These are phyloP conservation scores for Scaptomyza tumidula DNA, from an alignment of 2,888 invertebrate genomes.

Conservation along the genomic window DNA sequence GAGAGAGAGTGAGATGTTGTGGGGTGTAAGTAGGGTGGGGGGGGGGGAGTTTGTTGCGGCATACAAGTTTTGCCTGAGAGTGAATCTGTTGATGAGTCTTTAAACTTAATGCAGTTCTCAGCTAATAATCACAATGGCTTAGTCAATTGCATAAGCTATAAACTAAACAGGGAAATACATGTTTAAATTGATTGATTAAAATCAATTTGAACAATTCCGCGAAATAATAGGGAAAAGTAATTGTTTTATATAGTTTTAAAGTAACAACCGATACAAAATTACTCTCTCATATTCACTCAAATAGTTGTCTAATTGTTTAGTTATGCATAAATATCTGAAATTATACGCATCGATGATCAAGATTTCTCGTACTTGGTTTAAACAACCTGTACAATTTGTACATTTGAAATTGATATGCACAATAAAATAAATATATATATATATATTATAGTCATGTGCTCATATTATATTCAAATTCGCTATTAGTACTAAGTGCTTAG, in stretches of 20 bases:
- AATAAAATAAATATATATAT: slow-evolving; percentile 5
- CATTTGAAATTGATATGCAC: slow-evolving; percentile 56
- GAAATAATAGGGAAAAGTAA: background rate
- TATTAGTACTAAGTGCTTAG: slow-evolving; percentile 12
- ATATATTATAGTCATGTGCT: slow-evolving; percentile 5
- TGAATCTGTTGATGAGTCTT: slow-evolving; percentile 3
- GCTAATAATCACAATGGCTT: slow-evolving; percentile 20
- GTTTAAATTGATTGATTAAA: slow-evolving; percentile 34
- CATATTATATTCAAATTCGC: slow-evolving; percentile 10
- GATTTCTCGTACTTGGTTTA: slow-evolving; percentile 12
- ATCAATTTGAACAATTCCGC: slow-evolving; percentile 2
- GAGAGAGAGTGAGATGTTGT: background rate
- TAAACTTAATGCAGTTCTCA: slow-evolving; percentile 5
- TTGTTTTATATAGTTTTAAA: too few relatives aligned
- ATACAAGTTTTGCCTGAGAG: slow-evolving; percentile 6
- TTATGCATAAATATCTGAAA: slow-evolving; percentile 51
- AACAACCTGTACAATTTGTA: slow-evolving; percentile 20
- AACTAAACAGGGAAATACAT: slow-evolving; percentile 34
- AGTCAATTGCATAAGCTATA: slow-evolving; percentile 26
- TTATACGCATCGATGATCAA: slow-evolving; percentile 55
- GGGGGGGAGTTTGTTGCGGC: background rate
- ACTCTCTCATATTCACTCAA: background rate
- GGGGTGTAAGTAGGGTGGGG: background rate
- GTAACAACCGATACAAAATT: too few relatives aligned
- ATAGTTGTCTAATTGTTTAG: slow-evolving; percentile 45